phyloP scores from a whole-genome alignment of 2,797 vertebrate species.

The Paramormyrops hopkinsi region DNA sequence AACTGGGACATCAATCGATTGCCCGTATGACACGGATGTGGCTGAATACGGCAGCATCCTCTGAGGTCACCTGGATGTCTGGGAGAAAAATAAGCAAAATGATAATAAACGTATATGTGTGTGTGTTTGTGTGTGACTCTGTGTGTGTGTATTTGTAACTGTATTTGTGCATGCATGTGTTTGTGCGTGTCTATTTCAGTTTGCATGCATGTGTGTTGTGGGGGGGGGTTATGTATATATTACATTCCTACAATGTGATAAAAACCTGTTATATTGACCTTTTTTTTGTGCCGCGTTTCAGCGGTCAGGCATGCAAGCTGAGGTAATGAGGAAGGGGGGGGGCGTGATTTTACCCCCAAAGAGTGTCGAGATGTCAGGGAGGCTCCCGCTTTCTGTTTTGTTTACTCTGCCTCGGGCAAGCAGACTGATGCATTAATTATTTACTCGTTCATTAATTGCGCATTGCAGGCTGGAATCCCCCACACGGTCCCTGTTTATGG shows the following conservation, averaged over 20 bases:
- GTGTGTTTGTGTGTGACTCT: not conserved
- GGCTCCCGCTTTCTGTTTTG: not conserved
- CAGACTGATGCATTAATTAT: not conserved
- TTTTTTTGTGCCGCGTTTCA: not conserved
- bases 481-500: slow-evolving; percentile 86
- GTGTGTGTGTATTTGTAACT: not conserved
- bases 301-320: not conserved
- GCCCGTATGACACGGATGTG: not conserved
- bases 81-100: not conserved
- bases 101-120: not conserved
- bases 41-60: not conserved
- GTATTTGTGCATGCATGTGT: not conserved
- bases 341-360: not conserved
- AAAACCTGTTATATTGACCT: not conserved
- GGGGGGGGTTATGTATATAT: not conserved
- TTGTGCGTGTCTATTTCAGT: not conserved
- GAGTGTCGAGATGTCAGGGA: not conserved
- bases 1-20: not conserved
- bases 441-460: not conserved
- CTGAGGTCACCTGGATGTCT: not conserved
- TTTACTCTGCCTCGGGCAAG: not conserved
- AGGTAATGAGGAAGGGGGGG: not conserved
- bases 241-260: not conserved
- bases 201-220: not conserved
- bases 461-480: slow-evolving; percentile 84